A percentile compares a stretch with the other conserved stretches of the same genome.
Conservation (phyloP, 2,797 vertebrate species). For the Alectoris magna region DNA sequence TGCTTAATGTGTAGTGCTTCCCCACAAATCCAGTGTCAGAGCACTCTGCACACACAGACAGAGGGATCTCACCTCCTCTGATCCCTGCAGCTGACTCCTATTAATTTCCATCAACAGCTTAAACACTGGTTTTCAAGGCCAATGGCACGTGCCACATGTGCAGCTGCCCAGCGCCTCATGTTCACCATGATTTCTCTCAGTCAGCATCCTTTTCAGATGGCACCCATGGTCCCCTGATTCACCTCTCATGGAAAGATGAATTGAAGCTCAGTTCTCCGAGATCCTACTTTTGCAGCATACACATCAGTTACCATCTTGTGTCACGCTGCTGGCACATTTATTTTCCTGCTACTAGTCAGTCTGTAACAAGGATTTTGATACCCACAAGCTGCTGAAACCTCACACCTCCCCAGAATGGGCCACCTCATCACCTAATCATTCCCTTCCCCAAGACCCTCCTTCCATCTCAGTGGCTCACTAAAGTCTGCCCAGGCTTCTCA, state of each 20-base stretch:
- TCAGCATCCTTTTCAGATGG: neutral
- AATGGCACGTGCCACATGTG: accelerated
- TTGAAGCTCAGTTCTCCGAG: neutral
- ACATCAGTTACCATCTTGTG: neutral
- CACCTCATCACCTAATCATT: neutral
- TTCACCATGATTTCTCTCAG: neutral
- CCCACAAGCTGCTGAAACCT: neutral
- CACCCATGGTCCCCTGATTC: neutral
- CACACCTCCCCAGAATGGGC: neutral
- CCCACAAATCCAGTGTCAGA: neutral
- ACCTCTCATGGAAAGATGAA: neutral
- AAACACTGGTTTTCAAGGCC: neutral
- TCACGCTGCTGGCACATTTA: neutral
- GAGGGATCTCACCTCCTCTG: neutral
- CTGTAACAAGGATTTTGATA: neutral
- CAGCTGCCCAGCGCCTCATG: neutral
- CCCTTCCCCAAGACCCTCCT: neutral
- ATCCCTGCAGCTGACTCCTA: neutral
- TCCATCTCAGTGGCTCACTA: neutral
- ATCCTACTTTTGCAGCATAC: neutral
- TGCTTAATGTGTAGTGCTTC: neutral
- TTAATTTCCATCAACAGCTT: neutral
- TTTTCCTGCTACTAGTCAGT: neutral
- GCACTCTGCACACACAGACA: neutral
- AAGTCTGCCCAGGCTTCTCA: neutral